Evolutionary conservation across 2,113 vertebrate genomes (phyloP), one percentile per base, ranked within the genome.

Genomic region (Halichoerus grypus): DNA sequence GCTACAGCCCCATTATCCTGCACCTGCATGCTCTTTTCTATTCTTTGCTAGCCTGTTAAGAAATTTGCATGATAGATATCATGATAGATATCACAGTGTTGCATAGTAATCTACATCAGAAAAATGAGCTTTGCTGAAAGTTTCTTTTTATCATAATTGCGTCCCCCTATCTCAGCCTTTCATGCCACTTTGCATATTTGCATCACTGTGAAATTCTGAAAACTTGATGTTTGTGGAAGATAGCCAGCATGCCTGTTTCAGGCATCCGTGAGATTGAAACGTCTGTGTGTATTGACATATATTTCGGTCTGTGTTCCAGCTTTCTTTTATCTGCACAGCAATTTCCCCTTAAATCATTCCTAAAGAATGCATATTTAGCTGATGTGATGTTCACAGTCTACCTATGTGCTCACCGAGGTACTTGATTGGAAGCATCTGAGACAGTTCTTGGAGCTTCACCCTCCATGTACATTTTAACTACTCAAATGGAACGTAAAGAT

Each of bases 161-260:
- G 1, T 76, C 8, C 12, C 65, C 10, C 10, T 74, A 36, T 5
- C 33, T 16, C 51, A 91, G 53, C 1, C 36, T 94, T 46, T 33
- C 80, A 31, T 88, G 36, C 26, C 21, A 36, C 61, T 90, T 65
- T 87, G n/a, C 4, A 31, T 46, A 61, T 71, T 91, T 91, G 88
- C 21, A 51, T 74, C 42, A 69, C 21, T 77, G 39, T 59, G 22
- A 79, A 88, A 91, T 97, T 95, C 77, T 88, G 42, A 85, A 95
- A 53, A 5, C 59, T 11, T 80, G 26, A 26, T 69, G 22, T 87
- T 80, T 61, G 18, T 88, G 59, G 22, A 90, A 57, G 67, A 77
- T 33, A 71, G 33, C 10, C 71, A 55, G 2, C 51, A 36, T 63
- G 39, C 10, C 39, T 77, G 18, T 77, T 65, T 69, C 10, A 15